Base-by-base conservation (phyloP, 2,888 invertebrate genomes). In the Bibio marci region DNA sequence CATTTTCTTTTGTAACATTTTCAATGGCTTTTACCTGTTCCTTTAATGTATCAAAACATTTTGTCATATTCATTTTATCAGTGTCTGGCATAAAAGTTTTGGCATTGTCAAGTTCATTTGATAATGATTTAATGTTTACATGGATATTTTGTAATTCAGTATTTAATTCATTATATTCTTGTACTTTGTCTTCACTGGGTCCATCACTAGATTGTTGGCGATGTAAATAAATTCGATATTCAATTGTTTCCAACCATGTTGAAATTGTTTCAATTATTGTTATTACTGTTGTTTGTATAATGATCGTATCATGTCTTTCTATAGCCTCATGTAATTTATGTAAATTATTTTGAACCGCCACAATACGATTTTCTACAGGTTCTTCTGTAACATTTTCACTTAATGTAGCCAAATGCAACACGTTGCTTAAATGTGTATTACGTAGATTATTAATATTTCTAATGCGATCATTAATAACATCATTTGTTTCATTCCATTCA, bases 201-300 rank as follows among this genome's bases (percentile, higher is more conserved):
- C 69, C 69, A 35, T 71, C 66, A 15, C 63, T 63, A 1, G 66
- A 67, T 54, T 70, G 65, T 46, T 70, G 68, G n/a, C 66, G 55
- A 43, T 68, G 69, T 18, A 73, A 55, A 49, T 73, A 77, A 35
- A 85, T 79, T 49, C 76, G 72, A 48, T 83, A 83, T 54, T 85
- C 83, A 42, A 87, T 81, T 19, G 80, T 82, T 62, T 87, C 82
- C 32, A 88, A 56, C 82, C 86, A 86, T 12, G 77, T 76, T 0
- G 83, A 81, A 31, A 88, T 78, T 0, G 76, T 80, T 57, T 86
- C 81, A 35, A 86, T 76, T 0, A 83, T 73, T 17, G 76, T 73
- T 10, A 82, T 70, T 11, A 85, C 67, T 31, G 73, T 76, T 48
- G 72, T 74, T 56, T 83, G 80, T 30, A 78, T 69, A 12, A 69